These are phyloP conservation scores for Tipula unca DNA, from an alignment of 2,888 invertebrate species.

Conservation along the genomic window DNA sequence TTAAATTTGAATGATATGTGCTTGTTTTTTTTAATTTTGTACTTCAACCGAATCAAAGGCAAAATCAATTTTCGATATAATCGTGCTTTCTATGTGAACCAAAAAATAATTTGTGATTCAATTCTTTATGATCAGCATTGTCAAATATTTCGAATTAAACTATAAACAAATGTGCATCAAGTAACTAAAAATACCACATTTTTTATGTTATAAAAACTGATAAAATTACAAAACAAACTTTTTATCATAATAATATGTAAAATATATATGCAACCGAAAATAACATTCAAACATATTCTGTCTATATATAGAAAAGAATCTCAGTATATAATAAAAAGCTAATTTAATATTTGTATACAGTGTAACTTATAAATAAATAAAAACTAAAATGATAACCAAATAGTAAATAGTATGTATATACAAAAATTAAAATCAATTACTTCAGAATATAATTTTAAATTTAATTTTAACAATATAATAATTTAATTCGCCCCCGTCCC, in stretches of 20 bases:
- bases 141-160: neutral
- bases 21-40: no score
- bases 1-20: no score
- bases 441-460: neutral
- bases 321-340: neutral
- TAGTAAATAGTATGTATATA: neutral
- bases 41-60: no score
- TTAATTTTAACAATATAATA: neutral
- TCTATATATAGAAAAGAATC: neutral
- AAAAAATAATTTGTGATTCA: neutral
- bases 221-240: neutral
- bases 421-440: conserved; percentile 2
- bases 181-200: neutral
- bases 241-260: neutral
- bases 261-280: neutral
- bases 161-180: neutral
- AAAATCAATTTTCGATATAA: no score
- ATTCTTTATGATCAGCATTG: neutral
- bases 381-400: neutral
- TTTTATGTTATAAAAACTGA: neutral
- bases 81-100: neutral
- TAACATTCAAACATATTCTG: neutral
- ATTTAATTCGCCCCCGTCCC: neutral
- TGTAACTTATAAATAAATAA: conserved; percentile 1
- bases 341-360: neutral